Conservation (phyloP, 2,113 vertebrate genomes). For the Rattus norvegicus region GRCr8 NC_086032.1:57247001-57247500, state of each 20-base stretch:
- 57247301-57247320: not conserved
- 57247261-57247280: constrained; percentile 19
- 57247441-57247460: not conserved
- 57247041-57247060: constrained; percentile 52
- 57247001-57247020: constrained; percentile 67
- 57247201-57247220: not conserved
- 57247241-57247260: not conserved
- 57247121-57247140: constrained; percentile 47
- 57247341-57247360: not conserved
- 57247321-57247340: not conserved
- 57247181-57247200: constrained; percentile 53
- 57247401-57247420: not conserved
- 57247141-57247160: not conserved
- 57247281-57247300: constrained; percentile 14
- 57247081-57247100: constrained; percentile 9
- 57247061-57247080: constrained; percentile 63
- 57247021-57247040: constrained; percentile 68
- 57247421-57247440: not conserved
- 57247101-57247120: constrained; percentile 36
- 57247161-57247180: not conserved
- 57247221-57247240: not conserved
- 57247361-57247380: constrained; percentile 16
- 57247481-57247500: not conserved
- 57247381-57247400: not conserved
- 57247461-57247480: not conserved